Evolutionary conservation across 1,140 invertebrate species (phyloP), one percentile per base, ranked within the genome.

Genomic region (Hylaeus anthracinus): DNA sequence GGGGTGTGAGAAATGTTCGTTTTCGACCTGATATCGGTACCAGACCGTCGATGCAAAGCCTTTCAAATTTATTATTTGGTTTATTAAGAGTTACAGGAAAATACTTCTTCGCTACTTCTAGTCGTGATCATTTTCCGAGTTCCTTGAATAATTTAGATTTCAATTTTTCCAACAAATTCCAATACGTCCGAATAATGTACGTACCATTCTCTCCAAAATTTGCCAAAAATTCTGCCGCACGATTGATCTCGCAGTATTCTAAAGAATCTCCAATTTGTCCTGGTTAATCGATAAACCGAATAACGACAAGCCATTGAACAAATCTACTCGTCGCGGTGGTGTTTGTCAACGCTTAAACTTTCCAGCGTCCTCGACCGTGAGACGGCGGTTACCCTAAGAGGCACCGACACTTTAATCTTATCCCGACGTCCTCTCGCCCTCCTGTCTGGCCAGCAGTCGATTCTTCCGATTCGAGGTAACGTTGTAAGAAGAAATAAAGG

Each of bases 341-440:
- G 82, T 85, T 85, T 84, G 65, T 65, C 75, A 37, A 74, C 39
- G 66, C 78, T 76, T 81, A 72, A 84, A 64, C 72, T 64, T 26
- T 26, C 26, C 26, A 26, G 26, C 66, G 55, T 64, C 65, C 3
- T 65, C 48, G 70, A 70, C 8, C 12, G 37, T n/a, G n/a, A 14
- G 6, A 26, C 5, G 5, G 37, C 9, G 15, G 26, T 26, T 26
- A 26, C 10, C 9, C 48, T 51, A 67, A 67, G 43, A 26, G 74
- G 51, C 41, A 69, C 73, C 72, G 76, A 83, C 55, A 64, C 67
- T 83, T 86, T 86, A 86, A 86, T 86, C 85, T 80, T 61, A 37
- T 55, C 67, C 56, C 8, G 39, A 12, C n/a, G 26, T 2, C 37
- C 26, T 5, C 15, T 3, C 14, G 2, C 5, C 10, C 56, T 1